Base-by-base conservation (phyloP, 2,797 vertebrate species). In the Scomberomorus guttatus region DNA sequence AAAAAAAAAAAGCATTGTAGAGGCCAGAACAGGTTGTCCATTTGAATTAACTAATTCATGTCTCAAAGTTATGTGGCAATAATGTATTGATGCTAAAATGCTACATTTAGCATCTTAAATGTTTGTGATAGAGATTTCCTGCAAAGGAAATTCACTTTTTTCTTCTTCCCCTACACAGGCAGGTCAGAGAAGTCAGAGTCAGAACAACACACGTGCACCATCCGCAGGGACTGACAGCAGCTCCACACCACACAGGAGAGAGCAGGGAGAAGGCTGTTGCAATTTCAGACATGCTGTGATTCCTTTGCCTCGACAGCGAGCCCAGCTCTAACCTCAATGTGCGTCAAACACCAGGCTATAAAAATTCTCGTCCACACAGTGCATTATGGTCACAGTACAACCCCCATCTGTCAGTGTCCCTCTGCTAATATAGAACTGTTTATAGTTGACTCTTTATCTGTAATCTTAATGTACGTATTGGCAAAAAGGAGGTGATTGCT, bases 291-390 rank as follows among this genome's bases (percentile, higher is more conserved):
- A 74, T 46, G 59, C 67, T 66, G 71, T 48, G 58, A 70, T 46
- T 64, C 55, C 71, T 79, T 52, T 74, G 77, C 85, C 83, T 80
- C 34, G 11, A 66, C 59, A 42, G 78, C 51, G 77, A 74, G 72
- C 61, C 72, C 79, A 71, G 66, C 62, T 82, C 74, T 76, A 56
- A 76, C 81, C 74, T 67, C 29, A 24, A 61, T 59, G 81, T 73
- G 75, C 58, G 76, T 78, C 82, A 78, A 82, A 87, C 75, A 62
- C 59, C 57, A 81, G 74, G 78, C 84, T 77, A 82, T 89, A 85
- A 92, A 89, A 79, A 71, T 25, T 67, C 63, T 79, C 51, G 69
- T 79, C 66, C 62, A 67, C 32, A 62, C 14, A 61, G 56, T 34
- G 55, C 24, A 55, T 42, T 51, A 34, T 6, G 11, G 58, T 65